Percentiles rank a stretch among this genome's conserved stretches.
phyloP scores from a whole-genome alignment of 1,140 invertebrate genomes.

The Drosophila yakuba region DNA sequence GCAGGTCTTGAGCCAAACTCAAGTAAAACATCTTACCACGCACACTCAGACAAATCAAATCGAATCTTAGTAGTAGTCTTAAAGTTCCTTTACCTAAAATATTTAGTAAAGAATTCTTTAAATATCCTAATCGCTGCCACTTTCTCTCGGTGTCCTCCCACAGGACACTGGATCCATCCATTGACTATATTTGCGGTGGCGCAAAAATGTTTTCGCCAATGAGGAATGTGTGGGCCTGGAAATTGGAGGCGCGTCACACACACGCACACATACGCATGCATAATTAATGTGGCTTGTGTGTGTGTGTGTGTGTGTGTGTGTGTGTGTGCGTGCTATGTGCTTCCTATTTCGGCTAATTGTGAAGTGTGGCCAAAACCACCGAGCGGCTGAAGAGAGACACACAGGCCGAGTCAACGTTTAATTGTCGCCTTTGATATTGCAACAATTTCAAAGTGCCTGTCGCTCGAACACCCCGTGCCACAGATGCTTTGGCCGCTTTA shows the following conservation, averaged over 20 bases:
- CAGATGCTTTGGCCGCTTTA: conserved; percentile 41
- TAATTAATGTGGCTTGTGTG: conserved; percentile 66
- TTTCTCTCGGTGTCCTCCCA: conserved; percentile 8
- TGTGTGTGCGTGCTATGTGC: conserved; percentile 5
- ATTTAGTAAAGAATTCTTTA: too few species aligned
- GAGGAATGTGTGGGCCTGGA: conserved; percentile 58
- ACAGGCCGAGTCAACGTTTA: conserved; percentile 39
- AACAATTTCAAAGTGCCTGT: conserved; percentile 54
- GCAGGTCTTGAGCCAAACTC: conserved; percentile 50
- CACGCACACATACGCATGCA: conserved; percentile 48
- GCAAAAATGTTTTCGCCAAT: conserved; percentile 62
- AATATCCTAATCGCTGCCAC: too few species aligned
- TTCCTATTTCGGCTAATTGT: conserved; percentile 64
- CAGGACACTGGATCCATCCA: conserved; percentile 25
- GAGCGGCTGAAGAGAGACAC: conserved; percentile 4
- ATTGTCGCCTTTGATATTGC: conserved; percentile 75
- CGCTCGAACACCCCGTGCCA: conserved; percentile 1
- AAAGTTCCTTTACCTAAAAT: too few species aligned
- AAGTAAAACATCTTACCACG: conserved; percentile 19
- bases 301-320: too few species aligned
- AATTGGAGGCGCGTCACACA: conserved; percentile 56
- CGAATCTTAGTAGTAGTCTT: too few species aligned
- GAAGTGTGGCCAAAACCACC: conserved; percentile 56
- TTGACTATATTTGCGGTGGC: conserved; percentile 58
- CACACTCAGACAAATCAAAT: background rate